Evolutionary conservation across 2,113 vertebrate genomes (phyloP), one percentile per base, ranked within the genome.

Genomic region (Tragelaphus buxtoni): DNA sequence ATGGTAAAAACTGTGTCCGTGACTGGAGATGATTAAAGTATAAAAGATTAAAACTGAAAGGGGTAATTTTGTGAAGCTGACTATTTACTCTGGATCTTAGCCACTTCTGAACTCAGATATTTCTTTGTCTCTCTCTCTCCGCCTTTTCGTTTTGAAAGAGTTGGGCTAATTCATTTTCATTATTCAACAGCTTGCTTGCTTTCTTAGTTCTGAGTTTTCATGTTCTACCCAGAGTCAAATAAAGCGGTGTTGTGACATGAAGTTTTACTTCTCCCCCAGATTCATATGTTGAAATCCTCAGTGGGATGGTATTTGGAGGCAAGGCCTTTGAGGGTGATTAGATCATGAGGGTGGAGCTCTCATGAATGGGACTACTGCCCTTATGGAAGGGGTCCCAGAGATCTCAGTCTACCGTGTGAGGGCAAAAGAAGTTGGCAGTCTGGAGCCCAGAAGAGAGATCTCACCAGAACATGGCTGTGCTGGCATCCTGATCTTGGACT

Each of bases 1-100:
- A 55, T 1, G 39, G 42, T 28, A 88, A 93, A 83, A 83, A 81
- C 89, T 0, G 0, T 87, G 86, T 95, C 83, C 16, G 4, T 2
- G 35, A 79, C 79, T 47, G 45, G 77, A 55, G 56, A 88, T 91
- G 95, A 97, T 95, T 94, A 97, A 97, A 96, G 72, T 28, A 88
- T 61, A 55, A 94, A 91, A 97, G 92, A 94, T 26, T 84, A 60
- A 87, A 92, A 86, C 39, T 0, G 89, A 93, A 96, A 96, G 35
- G 84, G 85, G 10, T 42, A 53, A 93, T 91, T 88, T 93, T 72
- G 77, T 69, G 92, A 92, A 88, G 80, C 89, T 39, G 45, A 58
- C 61, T 89, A 58, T 96, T 94, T 85, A 95, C 85, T 86, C 79
- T 93, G 49, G 53, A 72, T 90, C 84, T 60, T 13, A 90, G 94